These are phyloP conservation scores for Torymus texanus DNA, from an alignment of 2,888 invertebrate genomes.

Conservation along the genomic window DNA sequence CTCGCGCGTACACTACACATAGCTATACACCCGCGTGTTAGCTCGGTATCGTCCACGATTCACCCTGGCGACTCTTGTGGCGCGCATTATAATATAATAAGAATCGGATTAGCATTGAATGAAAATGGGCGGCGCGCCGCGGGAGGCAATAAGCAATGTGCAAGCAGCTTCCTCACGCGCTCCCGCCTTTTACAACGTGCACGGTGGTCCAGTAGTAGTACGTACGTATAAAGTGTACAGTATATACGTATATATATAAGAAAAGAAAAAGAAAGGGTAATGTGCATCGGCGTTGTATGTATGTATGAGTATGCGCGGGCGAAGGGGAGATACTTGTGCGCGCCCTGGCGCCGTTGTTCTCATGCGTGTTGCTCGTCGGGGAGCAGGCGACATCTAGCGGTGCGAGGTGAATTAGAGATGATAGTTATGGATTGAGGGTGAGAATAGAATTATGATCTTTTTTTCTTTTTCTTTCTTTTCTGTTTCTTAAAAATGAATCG, in stretches of 20 bases:
- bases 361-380: neutral
- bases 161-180: slow-evolving; percentile 21
- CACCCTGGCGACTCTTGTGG: slow-evolving; percentile 53
- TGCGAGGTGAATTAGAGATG: too few species aligned
- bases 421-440: too few species aligned
- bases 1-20: neutral
- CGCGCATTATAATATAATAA: slow-evolving; percentile 74
- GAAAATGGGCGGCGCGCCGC: slow-evolving; percentile 70
- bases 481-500: too few species aligned
- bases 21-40: neutral
- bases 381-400: slow-evolving; percentile 18
- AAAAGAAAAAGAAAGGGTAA: neutral
- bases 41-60: slow-evolving; percentile 18
- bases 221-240: neutral
- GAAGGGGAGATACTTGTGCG: too few species aligned
- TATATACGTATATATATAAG: neutral
- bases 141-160: slow-evolving; percentile 64
- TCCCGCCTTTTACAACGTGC: slow-evolving; percentile 58
- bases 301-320: neutral
- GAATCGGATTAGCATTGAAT: slow-evolving; percentile 75
- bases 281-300: neutral
- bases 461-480: too few species aligned
- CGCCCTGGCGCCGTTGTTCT: slow-evolving; percentile 15
- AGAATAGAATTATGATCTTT: too few species aligned
- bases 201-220: slow-evolving; percentile 47